These are phyloP conservation scores for Anas platyrhynchos DNA, from an alignment of 2,113 vertebrate genomes.

Conservation along the genomic window DNA sequence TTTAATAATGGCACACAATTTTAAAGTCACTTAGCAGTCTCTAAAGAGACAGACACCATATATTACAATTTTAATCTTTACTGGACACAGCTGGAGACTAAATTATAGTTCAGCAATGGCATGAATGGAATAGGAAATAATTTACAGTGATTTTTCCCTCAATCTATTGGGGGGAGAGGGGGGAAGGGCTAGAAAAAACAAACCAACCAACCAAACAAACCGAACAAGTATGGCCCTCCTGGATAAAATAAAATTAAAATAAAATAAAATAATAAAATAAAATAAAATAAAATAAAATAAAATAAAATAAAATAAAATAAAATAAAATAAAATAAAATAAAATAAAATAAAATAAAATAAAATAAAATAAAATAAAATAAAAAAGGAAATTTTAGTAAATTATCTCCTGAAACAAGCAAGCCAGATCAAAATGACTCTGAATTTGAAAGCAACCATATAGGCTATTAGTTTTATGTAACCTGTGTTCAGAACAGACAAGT, in stretches of 20 bases:
- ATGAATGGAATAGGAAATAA: neutral
- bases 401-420: neutral
- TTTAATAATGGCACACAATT: slow-evolving; percentile 38
- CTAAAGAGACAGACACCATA: neutral
- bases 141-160: neutral
- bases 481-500: neutral
- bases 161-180: neutral
- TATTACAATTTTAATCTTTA: slow-evolving; percentile 4
- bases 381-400: neutral
- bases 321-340: too few relatives aligned
- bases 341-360: too few relatives aligned
- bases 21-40: slow-evolving; percentile 4
- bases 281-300: neutral
- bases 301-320: too few relatives aligned
- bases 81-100: slow-evolving; percentile 1
- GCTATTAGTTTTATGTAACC: neutral
- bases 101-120: neutral
- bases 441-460: neutral
- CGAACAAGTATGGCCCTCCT: accelerated
- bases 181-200: too few relatives aligned
- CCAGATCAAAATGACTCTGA: neutral
- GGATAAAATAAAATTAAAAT: neutral
- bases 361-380: neutral
- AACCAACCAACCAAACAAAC: neutral
- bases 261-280: too few relatives aligned